Percentiles rank a stretch among this genome's conserved stretches.
These are phyloP conservation scores for Diaprepes abbreviatus DNA, from an alignment of 2,888 invertebrate species.

Conservation along the genomic window DNA sequence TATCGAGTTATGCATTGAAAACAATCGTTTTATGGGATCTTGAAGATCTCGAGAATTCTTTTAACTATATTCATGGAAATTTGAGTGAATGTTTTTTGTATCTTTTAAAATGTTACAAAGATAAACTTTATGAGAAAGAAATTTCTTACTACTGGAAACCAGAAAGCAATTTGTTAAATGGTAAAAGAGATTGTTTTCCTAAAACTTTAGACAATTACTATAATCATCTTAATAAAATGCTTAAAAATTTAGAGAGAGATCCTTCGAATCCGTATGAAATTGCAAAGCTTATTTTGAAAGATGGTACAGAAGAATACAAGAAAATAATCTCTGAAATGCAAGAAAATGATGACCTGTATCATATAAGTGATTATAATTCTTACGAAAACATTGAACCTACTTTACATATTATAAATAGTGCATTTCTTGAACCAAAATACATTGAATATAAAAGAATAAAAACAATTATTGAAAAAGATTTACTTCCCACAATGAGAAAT, in stretches of 20 bases:
- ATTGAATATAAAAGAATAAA: neutral
- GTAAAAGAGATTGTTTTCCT: conserved; percentile 1
- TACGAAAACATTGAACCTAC: neutral
- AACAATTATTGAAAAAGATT: neutral
- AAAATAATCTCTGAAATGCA: neutral
- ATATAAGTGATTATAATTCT: neutral
- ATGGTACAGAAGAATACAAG: conserved; percentile 17
- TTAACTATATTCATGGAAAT: neutral
- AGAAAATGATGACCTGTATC: neutral
- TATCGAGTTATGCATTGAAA: conserved; percentile 20
- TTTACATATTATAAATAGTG: neutral
- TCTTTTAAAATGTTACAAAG: conserved; percentile 66
- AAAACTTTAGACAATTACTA: conserved; percentile 31
- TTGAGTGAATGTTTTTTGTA: conserved; percentile 57
- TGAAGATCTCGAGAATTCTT: neutral
- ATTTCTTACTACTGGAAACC: conserved; percentile 71
- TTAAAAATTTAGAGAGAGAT: neutral
- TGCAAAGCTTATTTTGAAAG: conserved; percentile 24
- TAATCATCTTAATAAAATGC: neutral
- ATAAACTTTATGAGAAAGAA: conserved; percentile 58
- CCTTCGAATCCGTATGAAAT: conserved; percentile 10
- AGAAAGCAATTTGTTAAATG: conserved; percentile 67
- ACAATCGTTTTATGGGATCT: conserved; percentile 8
- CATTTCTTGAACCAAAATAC: neutral
- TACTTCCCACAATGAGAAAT: neutral